These are phyloP conservation scores for Hemicrepidius hirtus DNA, from an alignment of 2,888 invertebrate genomes.

Conservation along the genomic window DNA sequence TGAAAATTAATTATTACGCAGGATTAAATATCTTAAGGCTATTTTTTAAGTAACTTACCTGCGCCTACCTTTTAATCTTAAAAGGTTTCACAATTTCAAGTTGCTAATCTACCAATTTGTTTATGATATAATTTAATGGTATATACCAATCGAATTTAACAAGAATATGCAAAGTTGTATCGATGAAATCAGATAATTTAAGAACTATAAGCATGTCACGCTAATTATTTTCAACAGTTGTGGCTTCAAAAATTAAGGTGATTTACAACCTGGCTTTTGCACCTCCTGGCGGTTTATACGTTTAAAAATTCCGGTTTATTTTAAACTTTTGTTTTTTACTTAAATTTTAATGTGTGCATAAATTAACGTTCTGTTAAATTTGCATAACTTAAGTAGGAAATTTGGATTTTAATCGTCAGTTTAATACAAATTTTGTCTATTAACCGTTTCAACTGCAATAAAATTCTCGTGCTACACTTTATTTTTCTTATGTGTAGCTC, in stretches of 20 bases:
- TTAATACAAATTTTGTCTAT: no score
- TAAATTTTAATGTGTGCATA: not conserved
- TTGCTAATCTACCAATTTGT: slow-evolving; percentile 22
- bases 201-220: slow-evolving; percentile 24
- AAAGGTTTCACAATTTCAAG: slow-evolving; percentile 1
- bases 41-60: slow-evolving; percentile 3
- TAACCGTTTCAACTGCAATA: no score
- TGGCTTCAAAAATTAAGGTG: slow-evolving; percentile 31
- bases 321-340: slow-evolving; percentile 13
- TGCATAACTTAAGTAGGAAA: slow-evolving; percentile 20
- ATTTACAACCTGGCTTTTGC: slow-evolving; percentile 23
- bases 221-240: slow-evolving; percentile 32
- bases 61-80: not conserved
- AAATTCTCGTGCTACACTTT: not conserved
- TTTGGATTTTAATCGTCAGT: no score
- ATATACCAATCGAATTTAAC: not conserved
- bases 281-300: not conserved
- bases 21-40: not conserved
- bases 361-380: slow-evolving; percentile 2
- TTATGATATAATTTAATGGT: slow-evolving; percentile 9
- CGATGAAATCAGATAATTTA: slow-evolving; percentile 24
- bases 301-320: slow-evolving; percentile 14
- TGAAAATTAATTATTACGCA: not conserved
- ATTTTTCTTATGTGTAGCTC: slow-evolving; percentile 3
- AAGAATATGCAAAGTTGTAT: slow-evolving; percentile 4